phyloP scores from a whole-genome alignment of 2,113 vertebrate genomes.

The Phrynosoma blainvillii region DNA sequence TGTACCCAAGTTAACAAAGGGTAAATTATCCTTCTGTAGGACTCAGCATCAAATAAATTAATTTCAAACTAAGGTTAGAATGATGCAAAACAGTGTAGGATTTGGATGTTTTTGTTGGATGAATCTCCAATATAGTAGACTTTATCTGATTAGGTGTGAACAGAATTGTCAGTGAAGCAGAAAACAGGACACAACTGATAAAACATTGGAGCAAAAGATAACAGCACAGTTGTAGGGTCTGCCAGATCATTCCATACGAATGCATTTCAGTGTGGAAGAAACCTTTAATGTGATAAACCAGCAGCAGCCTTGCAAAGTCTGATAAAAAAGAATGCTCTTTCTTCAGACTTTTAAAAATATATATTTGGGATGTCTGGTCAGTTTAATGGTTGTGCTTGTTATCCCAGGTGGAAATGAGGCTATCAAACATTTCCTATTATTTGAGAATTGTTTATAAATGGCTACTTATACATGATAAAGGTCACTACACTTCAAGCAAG shows the following conservation, averaged over 20 bases:
- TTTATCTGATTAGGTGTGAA: slow-evolving; percentile 72
- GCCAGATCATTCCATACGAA: slow-evolving; percentile 54
- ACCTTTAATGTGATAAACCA: slow-evolving; percentile 40
- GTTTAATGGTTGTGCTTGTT: not conserved
- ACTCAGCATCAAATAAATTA: slow-evolving; percentile 1
- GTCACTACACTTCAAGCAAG: not conserved
- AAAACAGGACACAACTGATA: slow-evolving; percentile 73
- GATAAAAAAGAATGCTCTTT: slow-evolving; percentile 23
- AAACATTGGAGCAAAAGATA: slow-evolving; percentile 66
- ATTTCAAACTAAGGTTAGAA: slow-evolving; percentile 16
- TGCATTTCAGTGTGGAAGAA: slow-evolving; percentile 33
- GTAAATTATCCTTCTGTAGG: not conserved
- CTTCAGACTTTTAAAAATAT: not conserved
- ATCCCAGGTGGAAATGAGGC: slow-evolving; percentile 27
- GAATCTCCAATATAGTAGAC: slow-evolving; percentile 43
- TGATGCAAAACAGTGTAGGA: slow-evolving; percentile 4
- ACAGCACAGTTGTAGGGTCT: slow-evolving; percentile 40
- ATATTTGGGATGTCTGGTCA: slow-evolving; percentile 6
- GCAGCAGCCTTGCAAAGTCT: slow-evolving; percentile 36
- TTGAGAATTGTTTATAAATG: slow-evolving; percentile 10
- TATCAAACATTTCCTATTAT: slow-evolving; percentile 26
- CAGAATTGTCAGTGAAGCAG: slow-evolving; percentile 65
- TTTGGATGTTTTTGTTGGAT: slow-evolving; percentile 51
- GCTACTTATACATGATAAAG: not conserved
- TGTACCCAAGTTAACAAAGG: not conserved